Percentiles rank a stretch among this genome's conserved stretches.
phyloP scores from a whole-genome alignment of 2,113 vertebrate genomes.

The Tragelaphus buxtoni region DNA sequence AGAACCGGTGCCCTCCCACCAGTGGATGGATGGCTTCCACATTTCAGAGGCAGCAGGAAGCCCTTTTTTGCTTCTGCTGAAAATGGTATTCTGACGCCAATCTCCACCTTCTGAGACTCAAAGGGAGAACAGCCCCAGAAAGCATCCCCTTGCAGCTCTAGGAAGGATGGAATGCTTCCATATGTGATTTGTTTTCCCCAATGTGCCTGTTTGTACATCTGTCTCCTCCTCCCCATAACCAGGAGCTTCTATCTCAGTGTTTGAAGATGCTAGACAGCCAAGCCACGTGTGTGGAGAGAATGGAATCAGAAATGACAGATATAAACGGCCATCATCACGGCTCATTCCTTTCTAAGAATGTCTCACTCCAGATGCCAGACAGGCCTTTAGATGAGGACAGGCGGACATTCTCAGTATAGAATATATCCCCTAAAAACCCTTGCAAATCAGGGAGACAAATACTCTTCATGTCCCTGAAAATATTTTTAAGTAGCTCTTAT shows the following conservation, averaged over 20 bases:
- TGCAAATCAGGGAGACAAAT: background rate
- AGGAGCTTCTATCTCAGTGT: background rate
- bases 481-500: background rate
- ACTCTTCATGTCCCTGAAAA: background rate
- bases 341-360: background rate
- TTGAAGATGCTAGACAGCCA: background rate
- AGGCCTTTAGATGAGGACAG: background rate
- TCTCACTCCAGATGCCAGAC: background rate
- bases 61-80: background rate
- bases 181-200: background rate
- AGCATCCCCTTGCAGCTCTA: background rate
- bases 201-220: background rate
- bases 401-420: background rate
- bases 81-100: background rate
- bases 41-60: background rate
- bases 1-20: accelerated
- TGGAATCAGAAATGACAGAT: background rate
- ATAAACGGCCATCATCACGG: background rate
- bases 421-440: background rate
- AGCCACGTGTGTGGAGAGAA: background rate
- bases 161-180: background rate
- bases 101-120: background rate
- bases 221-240: background rate
- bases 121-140: background rate
- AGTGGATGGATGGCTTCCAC: accelerated